Evolutionary conservation across 30 jellyfish, hydroid and myxozoan genomes (phyloP).

Genomic region (Aurelia coerulea): DNA sequence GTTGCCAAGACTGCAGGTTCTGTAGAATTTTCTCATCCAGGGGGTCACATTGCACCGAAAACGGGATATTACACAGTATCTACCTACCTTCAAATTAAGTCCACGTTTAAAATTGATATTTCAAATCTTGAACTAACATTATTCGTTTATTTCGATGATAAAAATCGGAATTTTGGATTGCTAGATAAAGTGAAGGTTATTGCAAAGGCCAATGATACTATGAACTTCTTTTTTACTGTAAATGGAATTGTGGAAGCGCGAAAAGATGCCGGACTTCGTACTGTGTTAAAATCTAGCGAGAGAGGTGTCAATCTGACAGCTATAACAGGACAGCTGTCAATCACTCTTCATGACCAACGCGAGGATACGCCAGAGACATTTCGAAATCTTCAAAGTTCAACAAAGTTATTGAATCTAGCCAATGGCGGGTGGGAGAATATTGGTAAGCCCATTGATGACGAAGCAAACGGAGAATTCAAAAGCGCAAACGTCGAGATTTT

Average conservation of each 20-base stretch:
- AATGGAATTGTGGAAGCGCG: slow-evolving; percentile 47
- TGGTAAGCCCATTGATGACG: slow-evolving; percentile 12
- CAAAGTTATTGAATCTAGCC: slow-evolving; percentile 38
- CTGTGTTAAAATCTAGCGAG: slow-evolving; percentile 9
- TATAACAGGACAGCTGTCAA: slow-evolving; percentile 25
- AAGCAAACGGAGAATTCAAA: slow-evolving; percentile 58
- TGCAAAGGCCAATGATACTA: slow-evolving; percentile 15
- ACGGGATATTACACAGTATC: slow-evolving; percentile 38
- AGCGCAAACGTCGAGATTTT: slow-evolving; percentile 31
- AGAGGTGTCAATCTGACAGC: not conserved
- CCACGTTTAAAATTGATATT: not conserved
- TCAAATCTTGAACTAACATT: slow-evolving; percentile 3
- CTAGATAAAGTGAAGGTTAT: slow-evolving; percentile 23
- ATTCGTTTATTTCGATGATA: slow-evolving; percentile 39
- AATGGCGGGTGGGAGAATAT: slow-evolving; percentile 23
- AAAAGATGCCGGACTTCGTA: slow-evolving; percentile 1
- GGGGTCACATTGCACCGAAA: slow-evolving; percentile 4
- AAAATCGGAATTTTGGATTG: slow-evolving; percentile 40
- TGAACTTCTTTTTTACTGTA: slow-evolving; percentile 20
- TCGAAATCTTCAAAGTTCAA: slow-evolving; percentile 44
- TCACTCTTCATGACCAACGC: slow-evolving; percentile 13
- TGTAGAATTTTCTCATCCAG: not conserved
- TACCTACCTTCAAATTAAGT: slow-evolving; percentile 15
- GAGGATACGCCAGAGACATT: slow-evolving; percentile 44
- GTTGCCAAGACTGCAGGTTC: slow-evolving; percentile 38